A percentile compares a stretch with the other conserved stretches of the same genome.
Conservation (phyloP, 2,797 vertebrate species). For the Chloroceryle amazona region DNA sequence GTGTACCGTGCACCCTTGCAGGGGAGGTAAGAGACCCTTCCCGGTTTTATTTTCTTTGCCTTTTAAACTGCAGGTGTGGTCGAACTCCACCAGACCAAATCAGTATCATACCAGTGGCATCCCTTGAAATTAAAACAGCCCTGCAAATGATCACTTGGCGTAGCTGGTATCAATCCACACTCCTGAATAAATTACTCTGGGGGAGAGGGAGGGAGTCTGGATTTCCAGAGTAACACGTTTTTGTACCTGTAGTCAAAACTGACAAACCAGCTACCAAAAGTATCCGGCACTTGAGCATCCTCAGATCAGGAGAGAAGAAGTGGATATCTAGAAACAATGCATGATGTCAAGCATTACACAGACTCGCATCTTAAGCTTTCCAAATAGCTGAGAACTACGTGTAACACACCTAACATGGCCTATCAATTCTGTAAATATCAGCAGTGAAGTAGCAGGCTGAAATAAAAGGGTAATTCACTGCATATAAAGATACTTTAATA, state of each 20-base stretch:
- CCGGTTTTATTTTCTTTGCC: background rate
- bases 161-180: rapidly evolving
- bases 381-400: background rate
- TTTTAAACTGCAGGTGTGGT: background rate
- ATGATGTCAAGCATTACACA: background rate
- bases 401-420: background rate
- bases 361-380: background rate
- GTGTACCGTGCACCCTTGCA: background rate
- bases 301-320: background rate
- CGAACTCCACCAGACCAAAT: background rate
- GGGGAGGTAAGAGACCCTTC: background rate
- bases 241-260: background rate
- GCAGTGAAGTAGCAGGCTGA: background rate
- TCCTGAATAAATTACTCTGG: background rate
- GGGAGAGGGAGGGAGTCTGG: background rate
- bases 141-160: background rate
- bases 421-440: background rate
- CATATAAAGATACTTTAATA: background rate
- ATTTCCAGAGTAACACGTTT: background rate
- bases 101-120: background rate
- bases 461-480: background rate
- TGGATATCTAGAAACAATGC: background rate
- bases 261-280: background rate
- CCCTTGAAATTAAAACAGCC: background rate
- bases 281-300: background rate